phyloP scores from a whole-genome alignment of 2,888 invertebrate species.

The Synergus japonicus region DNA sequence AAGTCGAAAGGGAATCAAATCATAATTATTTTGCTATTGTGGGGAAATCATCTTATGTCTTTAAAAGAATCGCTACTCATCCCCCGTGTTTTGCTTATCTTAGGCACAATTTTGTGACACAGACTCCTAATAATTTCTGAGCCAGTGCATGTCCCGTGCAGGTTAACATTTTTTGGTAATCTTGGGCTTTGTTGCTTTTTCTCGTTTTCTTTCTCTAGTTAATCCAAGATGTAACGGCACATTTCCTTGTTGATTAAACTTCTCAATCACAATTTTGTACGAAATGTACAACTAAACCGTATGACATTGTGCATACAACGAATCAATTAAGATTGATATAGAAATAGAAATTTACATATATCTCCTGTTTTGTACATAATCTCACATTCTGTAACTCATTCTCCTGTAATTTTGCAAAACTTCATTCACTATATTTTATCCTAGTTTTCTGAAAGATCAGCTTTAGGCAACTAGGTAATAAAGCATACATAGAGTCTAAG shows the following conservation, averaged over 20 bases:
- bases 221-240: slow-evolving; percentile 35
- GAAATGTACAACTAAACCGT: slow-evolving; percentile 49
- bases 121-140: slow-evolving; percentile 30
- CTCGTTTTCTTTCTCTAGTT: slow-evolving; percentile 43
- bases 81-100: slow-evolving; percentile 16
- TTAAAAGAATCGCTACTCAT: slow-evolving; percentile 23
- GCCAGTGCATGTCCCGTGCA: slow-evolving; percentile 38
- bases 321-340: slow-evolving; percentile 40
- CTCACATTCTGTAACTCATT: slow-evolving; percentile 39
- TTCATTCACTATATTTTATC: neutral
- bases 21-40: neutral
- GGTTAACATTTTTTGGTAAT: slow-evolving; percentile 43
- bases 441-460: neutral
- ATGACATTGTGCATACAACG: slow-evolving; percentile 53
- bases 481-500: neutral
- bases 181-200: slow-evolving; percentile 37
- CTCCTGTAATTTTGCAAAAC: slow-evolving; percentile 38
- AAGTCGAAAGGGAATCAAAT: slow-evolving; percentile 11
- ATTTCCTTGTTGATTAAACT: slow-evolving; percentile 32
- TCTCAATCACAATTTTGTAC: slow-evolving; percentile 41
- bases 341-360: slow-evolving; percentile 30
- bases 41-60: neutral
- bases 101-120: slow-evolving; percentile 33
- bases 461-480: slow-evolving; percentile 17
- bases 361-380: slow-evolving; percentile 27